phyloP scores from a whole-genome alignment of 1,140 invertebrate species.

The Aethina tumida region DNA sequence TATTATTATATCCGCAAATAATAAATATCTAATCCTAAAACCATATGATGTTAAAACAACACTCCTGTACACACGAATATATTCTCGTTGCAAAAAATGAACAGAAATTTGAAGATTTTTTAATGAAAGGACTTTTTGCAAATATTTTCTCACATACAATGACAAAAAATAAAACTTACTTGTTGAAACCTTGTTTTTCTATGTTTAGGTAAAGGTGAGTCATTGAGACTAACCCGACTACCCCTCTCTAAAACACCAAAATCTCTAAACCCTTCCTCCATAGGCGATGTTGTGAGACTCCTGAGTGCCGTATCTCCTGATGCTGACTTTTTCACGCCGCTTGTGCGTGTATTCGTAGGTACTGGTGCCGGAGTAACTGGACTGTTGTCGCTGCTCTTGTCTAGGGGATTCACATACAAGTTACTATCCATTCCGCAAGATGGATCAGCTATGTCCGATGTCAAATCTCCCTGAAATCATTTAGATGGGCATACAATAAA shows the following conservation, averaged over 20 bases:
- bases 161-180: background rate
- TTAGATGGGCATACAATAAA: too few relatives aligned
- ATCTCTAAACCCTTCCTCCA: slow-evolving; percentile 43
- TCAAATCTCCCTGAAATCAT: slow-evolving; percentile 61
- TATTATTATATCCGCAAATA: too few relatives aligned
- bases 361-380: slow-evolving; percentile 19
- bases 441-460: slow-evolving; percentile 50
- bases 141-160: background rate
- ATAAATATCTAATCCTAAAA: too few relatives aligned
- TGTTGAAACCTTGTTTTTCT: slow-evolving; percentile 72
- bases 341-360: slow-evolving; percentile 31
- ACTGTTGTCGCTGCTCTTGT: slow-evolving; percentile 45
- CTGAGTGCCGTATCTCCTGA: slow-evolving; percentile 60
- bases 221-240: slow-evolving; percentile 53
- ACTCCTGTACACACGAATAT: background rate
- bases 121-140: too few relatives aligned
- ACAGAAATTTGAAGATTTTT: background rate
- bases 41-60: too few relatives aligned
- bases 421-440: slow-evolving; percentile 54
- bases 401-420: slow-evolving; percentile 86
- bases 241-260: slow-evolving; percentile 43
- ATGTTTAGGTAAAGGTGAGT: slow-evolving; percentile 65
- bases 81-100: background rate
- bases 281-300: slow-evolving; percentile 40
- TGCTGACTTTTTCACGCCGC: slow-evolving; percentile 61